Base-by-base conservation (phyloP, 2,113 vertebrate species). In the Mugil cephalus region DNA sequence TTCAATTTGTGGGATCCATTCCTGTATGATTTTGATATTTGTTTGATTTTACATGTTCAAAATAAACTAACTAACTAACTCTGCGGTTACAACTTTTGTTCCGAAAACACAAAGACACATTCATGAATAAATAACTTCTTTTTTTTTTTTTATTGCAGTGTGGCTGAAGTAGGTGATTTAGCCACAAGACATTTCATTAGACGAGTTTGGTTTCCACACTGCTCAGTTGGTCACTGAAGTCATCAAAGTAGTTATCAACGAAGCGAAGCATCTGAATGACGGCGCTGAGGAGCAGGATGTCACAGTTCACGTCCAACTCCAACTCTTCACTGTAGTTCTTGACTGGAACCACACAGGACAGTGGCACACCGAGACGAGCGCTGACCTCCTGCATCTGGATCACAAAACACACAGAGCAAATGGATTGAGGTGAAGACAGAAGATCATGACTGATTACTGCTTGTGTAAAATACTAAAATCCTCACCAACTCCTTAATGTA, bases 321-420 rank as follows among this genome's bases (percentile, higher is more conserved):
- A 91, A 35, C 72, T 92, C 89, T 19, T 82, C 54, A 8, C 56
- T 87, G 90, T 94, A 94, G 63, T 93, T 94, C 83, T 85, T 87
- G 66, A 89, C 77, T 0, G 87, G 84, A 39, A 87, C 7, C 2
- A 89, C 10, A n/a, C 77, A 85, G 35, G 76, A 89, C 76, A 85
- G 0, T 1, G 87, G 74, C 30, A 87, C 54, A 0, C 87, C 77
- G 2, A 87, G 21, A 17, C 46, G 74, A 40, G 17, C 1, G 4
- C 59, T 7, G 69, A 42, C 74, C 63, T 70, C 59, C 58, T 85
- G 36, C 76, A 85, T 40, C 87, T 89, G 56, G 8, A 24, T 11
- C 43, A 39, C 60, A 75, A 24, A 68, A 52, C 8, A 15, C 58
- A 19, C 21, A 42, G 47, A 5, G 5, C 5, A 30, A 30, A 30